Evolutionary conservation across 2,888 invertebrate genomes (phyloP).

Genomic region (Argynnis bischoffii): DNA sequence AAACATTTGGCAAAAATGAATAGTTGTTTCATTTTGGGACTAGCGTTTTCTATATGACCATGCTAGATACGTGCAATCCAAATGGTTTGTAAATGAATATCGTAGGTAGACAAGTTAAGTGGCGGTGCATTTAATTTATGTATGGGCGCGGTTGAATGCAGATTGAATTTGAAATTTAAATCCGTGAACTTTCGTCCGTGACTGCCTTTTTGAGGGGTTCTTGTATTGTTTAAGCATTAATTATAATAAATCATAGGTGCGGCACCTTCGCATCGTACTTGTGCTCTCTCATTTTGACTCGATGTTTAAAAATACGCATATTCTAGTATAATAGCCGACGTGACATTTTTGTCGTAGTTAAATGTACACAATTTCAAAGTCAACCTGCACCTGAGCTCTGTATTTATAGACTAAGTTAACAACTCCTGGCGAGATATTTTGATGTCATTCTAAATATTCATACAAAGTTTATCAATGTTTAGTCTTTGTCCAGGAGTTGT

Average conservation of each 20-base stretch:
- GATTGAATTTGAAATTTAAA: conserved; percentile 54
- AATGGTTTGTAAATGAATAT: conserved; percentile 71
- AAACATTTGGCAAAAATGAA: conserved; percentile 1
- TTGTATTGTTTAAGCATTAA: conserved; percentile 29
- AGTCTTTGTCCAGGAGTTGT: conserved; percentile 41
- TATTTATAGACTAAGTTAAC: conserved; percentile 47
- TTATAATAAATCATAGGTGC: conserved; percentile 16
- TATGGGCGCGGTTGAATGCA: conserved; percentile 48
- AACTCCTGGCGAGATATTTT: conserved; percentile 42
- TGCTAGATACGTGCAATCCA: conserved; percentile 64
- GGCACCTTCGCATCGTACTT: conserved; percentile 1
- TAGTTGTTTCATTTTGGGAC: not conserved
- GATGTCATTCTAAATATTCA: conserved; percentile 12
- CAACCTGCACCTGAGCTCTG: conserved; percentile 45
- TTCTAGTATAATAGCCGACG: not conserved
- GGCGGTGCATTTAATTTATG: conserved; percentile 78
- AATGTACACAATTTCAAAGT: conserved; percentile 42
- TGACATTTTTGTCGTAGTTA: conserved; percentile 2
- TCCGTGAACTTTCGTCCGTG: conserved; percentile 36
- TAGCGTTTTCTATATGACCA: conserved; percentile 32
- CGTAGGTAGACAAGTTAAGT: conserved; percentile 78
- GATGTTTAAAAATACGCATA: not conserved
- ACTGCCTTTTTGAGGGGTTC: conserved; percentile 30
- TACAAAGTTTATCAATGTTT: conserved; percentile 12
- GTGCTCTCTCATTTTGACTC: not conserved